Base-by-base conservation (phyloP, 2,113 vertebrate species). In the Carlito syrichta region DNA sequence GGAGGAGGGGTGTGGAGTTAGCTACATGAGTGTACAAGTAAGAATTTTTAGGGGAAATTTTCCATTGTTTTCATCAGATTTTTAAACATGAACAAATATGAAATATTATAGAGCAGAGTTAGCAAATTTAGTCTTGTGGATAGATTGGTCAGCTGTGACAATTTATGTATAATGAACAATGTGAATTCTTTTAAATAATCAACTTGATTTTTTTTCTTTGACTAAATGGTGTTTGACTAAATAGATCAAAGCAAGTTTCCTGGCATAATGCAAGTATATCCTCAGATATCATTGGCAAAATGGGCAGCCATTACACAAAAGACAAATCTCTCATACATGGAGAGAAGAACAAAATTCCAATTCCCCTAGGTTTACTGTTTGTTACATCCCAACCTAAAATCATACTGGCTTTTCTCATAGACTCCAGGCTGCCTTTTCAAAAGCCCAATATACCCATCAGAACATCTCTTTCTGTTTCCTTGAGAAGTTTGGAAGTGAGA, bases 21-120 rank as follows among this genome's bases (percentile, higher is more conserved):
- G n/a, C n/a, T n/a, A n/a, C n/a, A n/a, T 78, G 54, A 25, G 69
- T 17, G 23, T 30, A 23, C n/a, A 94, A 76, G 54, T 58, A 8
- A 50, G 7, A 38, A 77, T 68, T 89, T 94, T 89, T 71, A 73
- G 8, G 43, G 48, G 54, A 60, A 38, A 38, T 27, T 3, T 83
- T 54, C n/a, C 40, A n/a, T 54, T n/a, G 48, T 86, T 94, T 90
- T 48, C 38, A 85, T 90, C n/a, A 86, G 71, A 77, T 86, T 95
- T 74, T 88, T n/a, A 81, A 77, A 95, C 48, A 7, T 38, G 52
- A 77, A 90, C 45, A 96, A 77, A 77, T 66, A 83, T 40, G 52
- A 85, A 86, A 90, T 50, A 43, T 68, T 48, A 86, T 23, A 73
- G n/a, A 95, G 23, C 23, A 74, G 69, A 83, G 6, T 87, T 66